phyloP scores from a whole-genome alignment of 1,140 invertebrate species.

The Calosoma granatense region DNA sequence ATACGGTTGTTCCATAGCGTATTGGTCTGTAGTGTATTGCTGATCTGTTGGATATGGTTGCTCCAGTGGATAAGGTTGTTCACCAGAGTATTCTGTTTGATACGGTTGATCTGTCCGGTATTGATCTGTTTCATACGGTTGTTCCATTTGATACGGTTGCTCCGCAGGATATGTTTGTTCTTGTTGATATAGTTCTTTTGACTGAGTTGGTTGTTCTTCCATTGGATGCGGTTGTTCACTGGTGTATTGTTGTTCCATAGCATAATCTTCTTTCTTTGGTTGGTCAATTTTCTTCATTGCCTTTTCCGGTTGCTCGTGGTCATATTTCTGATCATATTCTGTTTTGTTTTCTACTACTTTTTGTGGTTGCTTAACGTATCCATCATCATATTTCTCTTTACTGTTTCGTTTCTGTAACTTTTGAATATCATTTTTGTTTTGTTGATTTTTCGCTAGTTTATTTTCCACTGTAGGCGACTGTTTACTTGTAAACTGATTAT shows the following conservation, averaged over 20 bases:
- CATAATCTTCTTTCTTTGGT: neutral
- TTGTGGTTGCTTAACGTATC: neutral
- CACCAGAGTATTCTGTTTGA: no score
- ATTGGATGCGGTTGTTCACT: neutral
- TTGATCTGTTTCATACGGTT: no score
- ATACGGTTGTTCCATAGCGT: conserved; percentile 20
- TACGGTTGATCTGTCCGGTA: neutral
- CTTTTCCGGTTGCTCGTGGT: neutral
- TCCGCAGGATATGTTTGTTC: neutral
- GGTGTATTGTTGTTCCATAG: neutral
- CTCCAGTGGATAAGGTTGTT: conserved; percentile 11
- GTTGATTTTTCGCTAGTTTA: no score
- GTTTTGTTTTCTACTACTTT: neutral
- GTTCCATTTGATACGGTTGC: neutral
- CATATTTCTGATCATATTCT: neutral
- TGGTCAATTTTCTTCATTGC: no score
- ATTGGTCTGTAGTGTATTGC: conserved; percentile 20
- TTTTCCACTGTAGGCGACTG: no score
- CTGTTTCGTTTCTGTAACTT: neutral
- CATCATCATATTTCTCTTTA: neutral
- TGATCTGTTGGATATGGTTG: conserved; percentile 8
- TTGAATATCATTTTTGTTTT: no score
- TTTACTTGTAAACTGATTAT: no score
- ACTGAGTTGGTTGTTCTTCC: no score
- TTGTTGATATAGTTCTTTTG: no score